phyloP scores from a whole-genome alignment of 2,888 invertebrate species.

The Desoria tigrina region DNA sequence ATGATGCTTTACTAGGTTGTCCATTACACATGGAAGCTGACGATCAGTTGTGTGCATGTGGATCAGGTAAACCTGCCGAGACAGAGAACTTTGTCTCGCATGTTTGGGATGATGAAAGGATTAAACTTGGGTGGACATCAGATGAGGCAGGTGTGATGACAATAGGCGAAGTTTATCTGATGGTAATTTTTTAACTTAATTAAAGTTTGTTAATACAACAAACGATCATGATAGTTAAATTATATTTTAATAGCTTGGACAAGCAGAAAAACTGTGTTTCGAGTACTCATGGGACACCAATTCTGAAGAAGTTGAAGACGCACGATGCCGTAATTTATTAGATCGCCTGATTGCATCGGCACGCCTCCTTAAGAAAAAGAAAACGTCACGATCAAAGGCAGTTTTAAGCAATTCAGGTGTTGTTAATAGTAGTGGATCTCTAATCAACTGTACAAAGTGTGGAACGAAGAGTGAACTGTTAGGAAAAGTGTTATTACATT shows the following conservation, averaged over 20 bases:
- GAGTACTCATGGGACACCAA: conserved; percentile 58
- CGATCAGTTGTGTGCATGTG: conserved; percentile 23
- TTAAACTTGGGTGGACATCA: conserved; percentile 75
- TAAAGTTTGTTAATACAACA: neutral
- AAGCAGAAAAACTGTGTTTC: conserved; percentile 56
- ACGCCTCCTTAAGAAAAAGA: conserved; percentile 48
- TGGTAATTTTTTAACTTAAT: conserved; percentile 62
- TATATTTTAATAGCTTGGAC: conserved; percentile 55
- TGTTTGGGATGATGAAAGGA: conserved; percentile 53
- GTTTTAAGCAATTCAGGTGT: conserved; percentile 3
- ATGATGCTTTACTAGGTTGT: neutral
- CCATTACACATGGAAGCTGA: conserved; percentile 13
- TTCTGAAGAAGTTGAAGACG: conserved; percentile 34
- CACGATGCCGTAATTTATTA: conserved; percentile 35
- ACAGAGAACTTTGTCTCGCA: conserved; percentile 45
- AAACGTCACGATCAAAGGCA: conserved; percentile 35
- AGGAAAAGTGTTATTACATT: too few relatives aligned
- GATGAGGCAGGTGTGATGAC: conserved; percentile 76
- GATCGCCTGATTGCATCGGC: conserved; percentile 41
- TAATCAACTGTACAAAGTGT: conserved; percentile 37
- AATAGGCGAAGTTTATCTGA: conserved; percentile 85
- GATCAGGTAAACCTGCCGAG: conserved; percentile 24
- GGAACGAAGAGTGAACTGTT: conserved; percentile 34
- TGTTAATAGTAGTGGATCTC: neutral
- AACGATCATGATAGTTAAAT: neutral